Conservation (phyloP, 2,888 invertebrate species). For the Drepanosiphum platanoidis region DNA sequence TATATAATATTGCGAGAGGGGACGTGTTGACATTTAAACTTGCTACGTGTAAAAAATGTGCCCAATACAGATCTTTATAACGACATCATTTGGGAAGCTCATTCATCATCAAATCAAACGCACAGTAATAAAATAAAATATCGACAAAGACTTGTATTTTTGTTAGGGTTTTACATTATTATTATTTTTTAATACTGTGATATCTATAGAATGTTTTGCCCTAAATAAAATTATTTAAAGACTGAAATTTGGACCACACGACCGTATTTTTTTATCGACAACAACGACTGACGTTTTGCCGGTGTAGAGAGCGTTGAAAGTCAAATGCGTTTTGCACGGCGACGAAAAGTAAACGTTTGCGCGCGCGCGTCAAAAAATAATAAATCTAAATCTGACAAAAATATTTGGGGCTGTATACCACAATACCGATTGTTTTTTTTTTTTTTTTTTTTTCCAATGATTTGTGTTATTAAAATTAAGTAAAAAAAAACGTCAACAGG, state of each 20-base stretch:
- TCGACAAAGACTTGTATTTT: slow-evolving; percentile 46
- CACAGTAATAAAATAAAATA: slow-evolving; percentile 48
- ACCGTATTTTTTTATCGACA: slow-evolving; percentile 43
- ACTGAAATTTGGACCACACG: slow-evolving; percentile 56
- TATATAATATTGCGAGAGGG: too few relatives aligned
- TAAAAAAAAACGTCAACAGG: too few relatives aligned
- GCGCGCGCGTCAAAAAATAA: too few relatives aligned
- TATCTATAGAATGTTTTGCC: slow-evolving; percentile 53
- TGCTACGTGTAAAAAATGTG: slow-evolving; percentile 4
- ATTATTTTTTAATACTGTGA: slow-evolving; percentile 56
- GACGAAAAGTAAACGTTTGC: slow-evolving; percentile 1
- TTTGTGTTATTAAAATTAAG: too few relatives aligned
- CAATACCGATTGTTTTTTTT: not conserved
- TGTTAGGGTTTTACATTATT: slow-evolving; percentile 42
- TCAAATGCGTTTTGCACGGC: slow-evolving; percentile 8
- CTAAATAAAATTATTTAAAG: slow-evolving; percentile 53
- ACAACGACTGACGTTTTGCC: slow-evolving; percentile 21
- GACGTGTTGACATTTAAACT: slow-evolving; percentile 44
- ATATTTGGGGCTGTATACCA: too few relatives aligned
- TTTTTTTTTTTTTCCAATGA: not conserved
- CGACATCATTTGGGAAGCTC: slow-evolving; percentile 27
- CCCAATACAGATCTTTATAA: not conserved
- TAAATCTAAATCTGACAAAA: too few relatives aligned
- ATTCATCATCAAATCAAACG: slow-evolving; percentile 41
- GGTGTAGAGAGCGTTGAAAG: not conserved